phyloP scores from a whole-genome alignment of 2,113 vertebrate species.

The Lepidothrix coronata region DNA sequence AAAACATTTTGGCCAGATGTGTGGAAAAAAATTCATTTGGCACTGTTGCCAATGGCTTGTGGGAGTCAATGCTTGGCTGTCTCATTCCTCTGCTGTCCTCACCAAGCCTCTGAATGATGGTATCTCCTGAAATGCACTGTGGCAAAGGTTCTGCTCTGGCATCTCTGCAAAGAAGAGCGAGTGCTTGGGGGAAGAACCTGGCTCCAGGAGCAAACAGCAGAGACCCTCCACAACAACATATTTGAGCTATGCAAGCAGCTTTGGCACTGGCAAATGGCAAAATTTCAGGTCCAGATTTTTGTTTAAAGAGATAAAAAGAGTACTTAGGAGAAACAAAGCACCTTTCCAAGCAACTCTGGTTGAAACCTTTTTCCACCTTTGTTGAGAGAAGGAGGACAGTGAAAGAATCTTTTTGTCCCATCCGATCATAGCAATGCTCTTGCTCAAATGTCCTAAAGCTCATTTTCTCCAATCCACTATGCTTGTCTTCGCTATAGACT shows the following conservation, averaged over 20 bases:
- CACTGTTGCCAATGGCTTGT: neutral
- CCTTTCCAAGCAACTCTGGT: neutral
- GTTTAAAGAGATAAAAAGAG: neutral
- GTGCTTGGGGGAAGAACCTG: neutral
- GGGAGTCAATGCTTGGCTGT: conserved; percentile 5
- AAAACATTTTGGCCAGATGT: neutral
- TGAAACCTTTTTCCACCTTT: neutral
- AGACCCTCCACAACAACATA: neutral
- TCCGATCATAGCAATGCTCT: neutral
- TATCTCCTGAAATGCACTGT: neutral
- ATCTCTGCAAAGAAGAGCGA: neutral
- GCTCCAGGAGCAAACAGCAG: neutral
- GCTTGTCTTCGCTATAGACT: neutral
- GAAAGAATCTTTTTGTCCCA: neutral
- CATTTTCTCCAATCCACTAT: neutral
- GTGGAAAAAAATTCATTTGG: neutral
- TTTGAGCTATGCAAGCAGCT: neutral
- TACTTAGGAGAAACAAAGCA: neutral
- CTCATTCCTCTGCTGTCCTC: neutral
- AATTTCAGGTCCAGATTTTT: neutral
- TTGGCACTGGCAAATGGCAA: neutral
- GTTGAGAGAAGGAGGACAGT: neutral
- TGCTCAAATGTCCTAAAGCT: neutral
- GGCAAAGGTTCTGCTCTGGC: neutral
- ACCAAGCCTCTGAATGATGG: neutral